phyloP scores from a whole-genome alignment of 2,113 vertebrate species.

The Myiagra hebetior region DNA sequence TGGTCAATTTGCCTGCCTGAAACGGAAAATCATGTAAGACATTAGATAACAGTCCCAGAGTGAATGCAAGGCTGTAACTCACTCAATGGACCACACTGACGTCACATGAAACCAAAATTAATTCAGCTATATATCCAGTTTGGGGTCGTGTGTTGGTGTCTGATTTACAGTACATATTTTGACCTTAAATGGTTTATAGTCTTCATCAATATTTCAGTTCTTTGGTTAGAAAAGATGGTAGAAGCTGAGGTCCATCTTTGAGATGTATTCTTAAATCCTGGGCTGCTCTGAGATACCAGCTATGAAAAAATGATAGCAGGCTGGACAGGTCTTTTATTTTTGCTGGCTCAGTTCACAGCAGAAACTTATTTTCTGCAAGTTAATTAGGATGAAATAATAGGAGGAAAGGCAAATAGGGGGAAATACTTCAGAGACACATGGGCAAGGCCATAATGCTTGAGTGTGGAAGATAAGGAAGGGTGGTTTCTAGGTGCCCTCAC shows the following conservation, averaged over 20 bases:
- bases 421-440: background rate
- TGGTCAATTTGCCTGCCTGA: slow-evolving; percentile 63
- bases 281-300: background rate
- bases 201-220: background rate
- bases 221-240: background rate
- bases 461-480: background rate
- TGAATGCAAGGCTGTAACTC: slow-evolving; percentile 48
- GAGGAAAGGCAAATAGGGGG: background rate
- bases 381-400: background rate
- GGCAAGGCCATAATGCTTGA: background rate
- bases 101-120: slow-evolving; percentile 49
- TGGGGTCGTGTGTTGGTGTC: background rate
- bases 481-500: background rate
- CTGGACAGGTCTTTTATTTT: background rate
- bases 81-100: slow-evolving; percentile 27
- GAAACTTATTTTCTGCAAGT: background rate
- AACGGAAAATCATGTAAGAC: slow-evolving; percentile 64
- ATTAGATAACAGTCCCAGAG: slow-evolving; percentile 50
- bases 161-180: background rate
- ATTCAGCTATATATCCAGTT: slow-evolving; percentile 18
- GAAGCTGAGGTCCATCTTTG: background rate
- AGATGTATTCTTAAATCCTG: background rate
- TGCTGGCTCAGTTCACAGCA: background rate
- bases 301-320: background rate
- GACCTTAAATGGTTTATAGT: background rate